A percentile compares a stretch with the other conserved stretches of the same genome.
Conservation (phyloP, 2,797 vertebrate genomes). For the Steatocranus sp. region DNA sequence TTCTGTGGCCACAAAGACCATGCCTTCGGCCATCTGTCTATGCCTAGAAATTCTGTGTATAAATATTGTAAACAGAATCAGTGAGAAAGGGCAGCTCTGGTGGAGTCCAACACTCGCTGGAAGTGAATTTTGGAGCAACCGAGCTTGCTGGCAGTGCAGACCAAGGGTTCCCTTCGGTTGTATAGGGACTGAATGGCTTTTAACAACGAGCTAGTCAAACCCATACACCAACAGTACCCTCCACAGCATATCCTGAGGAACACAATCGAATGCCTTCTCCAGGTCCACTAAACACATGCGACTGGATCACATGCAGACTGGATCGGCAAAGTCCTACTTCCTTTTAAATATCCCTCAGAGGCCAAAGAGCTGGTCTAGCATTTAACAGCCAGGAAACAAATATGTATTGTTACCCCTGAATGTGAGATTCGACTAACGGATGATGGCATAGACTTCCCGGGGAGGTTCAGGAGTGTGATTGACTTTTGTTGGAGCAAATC, state of each 20-base stretch:
- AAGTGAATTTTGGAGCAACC: neutral
- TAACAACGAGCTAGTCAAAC: neutral
- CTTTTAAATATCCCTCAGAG: neutral
- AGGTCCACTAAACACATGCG: neutral
- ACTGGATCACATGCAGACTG: neutral
- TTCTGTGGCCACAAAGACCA: neutral
- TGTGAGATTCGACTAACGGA: neutral
- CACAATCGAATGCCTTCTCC: neutral
- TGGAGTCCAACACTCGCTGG: neutral
- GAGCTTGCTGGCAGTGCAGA: neutral
- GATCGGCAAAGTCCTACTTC: neutral
- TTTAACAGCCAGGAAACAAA: neutral
- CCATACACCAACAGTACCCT: neutral
- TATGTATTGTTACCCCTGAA: neutral
- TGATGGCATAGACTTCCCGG: fast-evolving
- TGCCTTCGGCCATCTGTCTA: fast-evolving
- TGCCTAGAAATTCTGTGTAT: neutral
- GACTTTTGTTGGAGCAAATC: neutral
- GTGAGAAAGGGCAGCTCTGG: neutral
- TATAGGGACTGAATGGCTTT: neutral
- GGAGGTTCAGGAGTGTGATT: neutral
- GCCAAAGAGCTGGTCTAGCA: neutral
- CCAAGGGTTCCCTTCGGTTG: neutral
- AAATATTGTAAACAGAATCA: neutral
- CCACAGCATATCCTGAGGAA: neutral